Conservation (phyloP, 2,113 vertebrate genomes). For the Morone chrysops region DNA sequence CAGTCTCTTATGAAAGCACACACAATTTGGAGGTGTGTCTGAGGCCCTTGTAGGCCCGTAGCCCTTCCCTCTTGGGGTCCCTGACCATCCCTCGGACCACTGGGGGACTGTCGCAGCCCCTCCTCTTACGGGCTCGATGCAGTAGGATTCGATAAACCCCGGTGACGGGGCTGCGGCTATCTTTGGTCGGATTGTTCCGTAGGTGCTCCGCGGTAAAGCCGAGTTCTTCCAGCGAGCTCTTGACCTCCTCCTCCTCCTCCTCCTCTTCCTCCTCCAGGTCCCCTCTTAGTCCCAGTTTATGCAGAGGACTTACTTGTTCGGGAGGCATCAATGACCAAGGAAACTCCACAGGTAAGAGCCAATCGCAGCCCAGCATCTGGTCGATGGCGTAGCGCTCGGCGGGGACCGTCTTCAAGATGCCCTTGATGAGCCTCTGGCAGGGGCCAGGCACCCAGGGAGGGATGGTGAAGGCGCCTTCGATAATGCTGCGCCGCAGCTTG, state of each 20-base stretch:
- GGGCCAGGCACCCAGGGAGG: constrained; percentile 88
- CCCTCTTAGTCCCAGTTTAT: constrained; percentile 9
- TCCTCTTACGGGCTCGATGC: constrained; percentile 88
- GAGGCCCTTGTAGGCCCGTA: constrained; percentile 84
- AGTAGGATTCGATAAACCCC: constrained; percentile 92
- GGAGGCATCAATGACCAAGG: constrained; percentile 84
- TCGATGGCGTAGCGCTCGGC: constrained; percentile 86
- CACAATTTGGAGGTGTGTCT: constrained; percentile 94
- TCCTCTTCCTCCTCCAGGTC: constrained; percentile 82
- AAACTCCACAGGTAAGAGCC: constrained; percentile 91
- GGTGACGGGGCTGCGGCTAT: constrained; percentile 87
- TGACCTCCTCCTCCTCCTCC: constrained; percentile 85
- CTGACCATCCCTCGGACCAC: constrained; percentile 86
- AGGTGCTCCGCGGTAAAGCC: constrained; percentile 90
- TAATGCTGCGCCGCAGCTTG: constrained; percentile 90
- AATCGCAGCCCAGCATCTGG: constrained; percentile 91
- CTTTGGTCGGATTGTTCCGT: constrained; percentile 83
- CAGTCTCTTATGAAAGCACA: constrained; percentile 86
- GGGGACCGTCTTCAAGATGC: constrained; percentile 87
- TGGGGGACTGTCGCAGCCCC: constrained; percentile 85
- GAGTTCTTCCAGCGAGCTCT: constrained; percentile 85
- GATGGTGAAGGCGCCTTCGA: constrained; percentile 85
- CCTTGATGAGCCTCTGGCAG: constrained; percentile 91
- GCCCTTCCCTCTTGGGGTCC: constrained; percentile 84
- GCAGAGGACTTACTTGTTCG: constrained; percentile 79